Conservation (phyloP, 2,113 vertebrate species). For the Ictalurus furcatus region DNA sequence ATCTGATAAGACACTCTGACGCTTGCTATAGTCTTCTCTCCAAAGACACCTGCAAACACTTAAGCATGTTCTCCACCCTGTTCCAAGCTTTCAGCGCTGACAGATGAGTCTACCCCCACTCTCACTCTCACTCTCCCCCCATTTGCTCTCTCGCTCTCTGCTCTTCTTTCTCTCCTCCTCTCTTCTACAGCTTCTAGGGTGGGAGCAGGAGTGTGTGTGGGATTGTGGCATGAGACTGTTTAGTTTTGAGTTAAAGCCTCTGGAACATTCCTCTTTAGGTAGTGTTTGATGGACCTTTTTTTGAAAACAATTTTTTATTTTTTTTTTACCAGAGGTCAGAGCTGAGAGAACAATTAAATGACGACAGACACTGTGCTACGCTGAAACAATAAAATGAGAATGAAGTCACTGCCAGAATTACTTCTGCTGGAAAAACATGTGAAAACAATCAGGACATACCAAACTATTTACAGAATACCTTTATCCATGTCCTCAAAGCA, state of each 20-base stretch:
- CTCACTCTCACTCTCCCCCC: slow-evolving; percentile 20
- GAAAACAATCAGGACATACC: slow-evolving; percentile 44
- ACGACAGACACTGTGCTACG: neutral
- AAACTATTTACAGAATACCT: slow-evolving; percentile 50
- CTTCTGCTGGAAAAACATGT: slow-evolving; percentile 40
- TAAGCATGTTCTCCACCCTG: slow-evolving; percentile 46
- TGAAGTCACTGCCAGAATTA: slow-evolving; percentile 41
- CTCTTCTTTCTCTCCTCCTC: slow-evolving; percentile 17
- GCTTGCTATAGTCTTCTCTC: slow-evolving; percentile 36
- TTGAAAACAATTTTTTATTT: neutral
- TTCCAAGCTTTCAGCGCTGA: slow-evolving; percentile 47
- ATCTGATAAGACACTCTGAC: slow-evolving; percentile 17
- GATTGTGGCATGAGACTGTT: slow-evolving; percentile 41
- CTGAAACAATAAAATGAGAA: slow-evolving; percentile 29
- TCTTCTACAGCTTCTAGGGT: slow-evolving; percentile 33
- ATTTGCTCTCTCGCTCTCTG: slow-evolving; percentile 37
- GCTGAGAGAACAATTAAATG: slow-evolving; percentile 27
- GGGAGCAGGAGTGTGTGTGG: slow-evolving; percentile 2
- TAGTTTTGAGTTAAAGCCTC: slow-evolving; percentile 29
- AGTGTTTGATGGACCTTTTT: slow-evolving; percentile 38
- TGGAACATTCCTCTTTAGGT: slow-evolving; percentile 38
- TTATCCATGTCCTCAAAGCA: slow-evolving; percentile 44
- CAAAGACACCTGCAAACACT: slow-evolving; percentile 63
- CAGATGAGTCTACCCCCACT: slow-evolving; percentile 49
- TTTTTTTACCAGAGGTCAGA: slow-evolving; percentile 12